Conservation (phyloP, 2,888 invertebrate species). For the Polydrusus tereticollis region DNA sequence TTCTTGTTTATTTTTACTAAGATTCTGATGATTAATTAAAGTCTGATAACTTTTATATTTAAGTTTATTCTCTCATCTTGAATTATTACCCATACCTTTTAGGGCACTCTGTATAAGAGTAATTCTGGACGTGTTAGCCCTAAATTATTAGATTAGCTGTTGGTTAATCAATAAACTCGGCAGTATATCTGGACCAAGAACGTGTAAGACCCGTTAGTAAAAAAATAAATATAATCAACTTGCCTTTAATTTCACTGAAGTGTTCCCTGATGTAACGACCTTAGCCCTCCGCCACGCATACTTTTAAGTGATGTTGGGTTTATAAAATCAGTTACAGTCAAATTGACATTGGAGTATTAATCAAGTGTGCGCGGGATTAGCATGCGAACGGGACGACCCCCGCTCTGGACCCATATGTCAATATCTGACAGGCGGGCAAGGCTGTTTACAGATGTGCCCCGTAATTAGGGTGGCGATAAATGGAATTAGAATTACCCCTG, state of each 20-base stretch:
- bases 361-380: slow-evolving; percentile 49
- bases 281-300: slow-evolving; percentile 3
- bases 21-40: too few species aligned
- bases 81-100: too few species aligned
- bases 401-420: slow-evolving; percentile 63
- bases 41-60: too few species aligned
- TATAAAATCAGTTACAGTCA: slow-evolving; percentile 65
- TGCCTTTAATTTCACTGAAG: background rate
- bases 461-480: slow-evolving; percentile 53
- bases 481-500: slow-evolving; percentile 41
- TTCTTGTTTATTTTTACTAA: too few species aligned
- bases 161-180: too few species aligned
- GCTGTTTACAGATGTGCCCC: slow-evolving; percentile 59
- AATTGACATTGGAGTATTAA: slow-evolving; percentile 57
- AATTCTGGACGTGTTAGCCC: too few species aligned
- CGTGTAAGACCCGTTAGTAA: too few species aligned
- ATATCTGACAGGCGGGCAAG: slow-evolving; percentile 55
- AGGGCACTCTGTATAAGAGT: too few species aligned
- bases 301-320: slow-evolving; percentile 19
- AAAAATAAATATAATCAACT: background rate
- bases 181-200: too few species aligned
- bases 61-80: too few species aligned
- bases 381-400: slow-evolving; percentile 29
- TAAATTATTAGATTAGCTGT: too few species aligned
- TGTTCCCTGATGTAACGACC: slow-evolving; percentile 13